Evolutionary conservation across 2,797 vertebrate genomes (phyloP).

Genomic region (Mycteria americana): DNA sequence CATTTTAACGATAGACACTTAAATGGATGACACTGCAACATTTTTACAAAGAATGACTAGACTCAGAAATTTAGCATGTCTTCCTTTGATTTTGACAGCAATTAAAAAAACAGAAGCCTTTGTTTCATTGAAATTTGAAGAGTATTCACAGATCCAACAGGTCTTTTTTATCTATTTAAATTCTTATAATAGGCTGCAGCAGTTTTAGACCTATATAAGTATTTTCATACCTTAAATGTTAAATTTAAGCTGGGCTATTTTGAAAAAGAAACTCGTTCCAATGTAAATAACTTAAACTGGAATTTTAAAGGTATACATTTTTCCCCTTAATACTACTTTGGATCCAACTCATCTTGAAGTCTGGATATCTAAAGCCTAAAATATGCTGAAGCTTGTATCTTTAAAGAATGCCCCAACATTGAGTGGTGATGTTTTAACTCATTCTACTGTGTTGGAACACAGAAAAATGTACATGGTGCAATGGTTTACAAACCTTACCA

Average conservation of each 20-base stretch:
- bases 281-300: not conserved
- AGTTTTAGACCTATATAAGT: not conserved
- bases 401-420: not conserved
- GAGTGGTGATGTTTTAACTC: not conserved
- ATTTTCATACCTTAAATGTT: not conserved
- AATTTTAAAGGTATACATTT: not conserved
- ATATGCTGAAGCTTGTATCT: not conserved
- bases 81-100: slow-evolving; percentile 34
- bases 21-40: slow-evolving; percentile 43
- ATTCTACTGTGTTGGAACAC: not conserved
- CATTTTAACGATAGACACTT: slow-evolving; percentile 1
- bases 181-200: not conserved
- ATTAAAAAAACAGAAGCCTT: slow-evolving; percentile 13
- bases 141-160: slow-evolving; percentile 3
- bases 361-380: not conserved
- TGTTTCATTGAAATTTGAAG: not conserved
- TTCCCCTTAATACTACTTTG: not conserved
- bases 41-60: slow-evolving; percentile 32
- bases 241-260: not conserved
- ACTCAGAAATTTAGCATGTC: not conserved
- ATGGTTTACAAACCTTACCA: not conserved
- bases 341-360: not conserved
- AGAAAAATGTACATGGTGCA: not conserved
- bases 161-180: not conserved
- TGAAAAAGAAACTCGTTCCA: not conserved